These are phyloP conservation scores for Dendrolimus kikuchii DNA, from an alignment of 1,140 invertebrate genomes.

Conservation along the genomic window DNA sequence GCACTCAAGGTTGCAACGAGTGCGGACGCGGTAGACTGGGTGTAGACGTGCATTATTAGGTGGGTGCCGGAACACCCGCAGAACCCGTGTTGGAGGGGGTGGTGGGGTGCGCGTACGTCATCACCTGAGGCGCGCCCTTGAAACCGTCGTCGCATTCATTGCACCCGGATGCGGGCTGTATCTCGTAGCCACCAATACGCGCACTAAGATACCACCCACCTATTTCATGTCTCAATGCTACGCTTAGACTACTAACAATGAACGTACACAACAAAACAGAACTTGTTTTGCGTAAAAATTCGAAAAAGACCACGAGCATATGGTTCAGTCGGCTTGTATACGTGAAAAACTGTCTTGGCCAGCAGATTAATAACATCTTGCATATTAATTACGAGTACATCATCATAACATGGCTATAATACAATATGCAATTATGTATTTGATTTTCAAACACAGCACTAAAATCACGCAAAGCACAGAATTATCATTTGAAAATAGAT, in stretches of 20 bases:
- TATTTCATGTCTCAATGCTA: slow-evolving; percentile 21
- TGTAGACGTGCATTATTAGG: slow-evolving; percentile 73
- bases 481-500: no score
- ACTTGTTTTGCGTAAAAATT: neutral
- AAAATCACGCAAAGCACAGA: no score
- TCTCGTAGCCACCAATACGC: slow-evolving; percentile 47
- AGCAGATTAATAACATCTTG: no score
- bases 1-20: slow-evolving; percentile 65
- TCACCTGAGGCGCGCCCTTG: slow-evolving; percentile 70
- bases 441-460: no score
- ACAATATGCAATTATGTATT: no score
- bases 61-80: slow-evolving; percentile 66
- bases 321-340: no score
- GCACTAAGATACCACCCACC: slow-evolving; percentile 41
- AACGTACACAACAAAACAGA: slow-evolving; percentile 1
- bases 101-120: slow-evolving; percentile 65
- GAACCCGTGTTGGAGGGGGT: slow-evolving; percentile 46
- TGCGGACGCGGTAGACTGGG: slow-evolving; percentile 66
- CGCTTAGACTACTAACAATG: neutral
- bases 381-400: no score
- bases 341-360: no score
- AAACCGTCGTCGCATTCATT: slow-evolving; percentile 70
- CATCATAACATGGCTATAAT: no score
- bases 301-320: no score
- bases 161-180: slow-evolving; percentile 66